Base-by-base conservation (phyloP, 2,888 invertebrate genomes). In the Archaeoteleia sp. region DNA sequence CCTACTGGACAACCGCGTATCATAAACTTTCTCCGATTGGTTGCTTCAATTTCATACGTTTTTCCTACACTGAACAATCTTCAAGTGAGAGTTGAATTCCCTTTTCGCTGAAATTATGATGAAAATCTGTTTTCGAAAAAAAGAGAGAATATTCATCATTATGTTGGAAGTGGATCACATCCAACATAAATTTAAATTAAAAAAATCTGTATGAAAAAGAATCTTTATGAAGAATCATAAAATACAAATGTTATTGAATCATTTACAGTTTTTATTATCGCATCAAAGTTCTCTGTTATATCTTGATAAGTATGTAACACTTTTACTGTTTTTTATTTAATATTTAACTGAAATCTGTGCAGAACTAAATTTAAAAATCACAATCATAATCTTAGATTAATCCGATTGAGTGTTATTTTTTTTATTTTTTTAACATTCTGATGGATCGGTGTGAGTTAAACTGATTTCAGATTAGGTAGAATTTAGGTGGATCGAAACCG, bases 21-120 rank as follows among this genome's bases (percentile, higher is more conserved):
- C 66, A 25, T 60, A 49, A 46, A 68, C 63, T 68, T 68, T 68
- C 68, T 68, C 63, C 60, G 63, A 63, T 68, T 54, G 46, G 9
- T 54, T 42, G 53, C 55, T 57, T 37, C 42, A 66, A 66, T 54
- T 58, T 48, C 35, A 51, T 45, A 53, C 35, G 29, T 45, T 66
- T 65, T 66, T 45, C 58, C 45, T 46, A 1, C 30, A 53, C 48
- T 27, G 30, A 66, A 54, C 13, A 58, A 54, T 53, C 54, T 66
- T 58, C 45, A 58, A 66, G 65, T 58, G 65, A 65, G 57, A 65
- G 65, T 65, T 15, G 39, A 23, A 58, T 66, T 58, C 58, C 53
- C 48, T 48, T 51, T 66, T 66, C 54, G 48, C 29, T 35, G 14
- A 34, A 58, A 58, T 53, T 58, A 53, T 46, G 25, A 66, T 46